Evolutionary conservation across 2,797 vertebrate species (phyloP).

Genomic region (Gallinago nigripennis): DNA sequence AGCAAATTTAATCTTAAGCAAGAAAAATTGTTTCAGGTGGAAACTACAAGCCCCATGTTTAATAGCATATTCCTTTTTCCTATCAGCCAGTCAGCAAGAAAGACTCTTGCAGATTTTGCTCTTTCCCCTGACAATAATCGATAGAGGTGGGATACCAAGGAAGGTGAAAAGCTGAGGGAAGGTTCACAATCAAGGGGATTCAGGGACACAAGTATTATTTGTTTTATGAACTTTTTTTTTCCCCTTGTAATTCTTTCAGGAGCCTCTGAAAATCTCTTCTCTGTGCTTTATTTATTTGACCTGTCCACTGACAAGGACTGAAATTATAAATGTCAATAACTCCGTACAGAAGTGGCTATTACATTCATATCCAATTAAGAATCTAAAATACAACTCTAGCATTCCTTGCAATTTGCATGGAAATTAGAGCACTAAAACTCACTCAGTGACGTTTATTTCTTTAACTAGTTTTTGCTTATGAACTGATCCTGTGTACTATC

Average conservation of each 20-base stretch:
- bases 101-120: background rate
- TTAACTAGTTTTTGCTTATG: background rate
- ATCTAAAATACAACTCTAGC: background rate
- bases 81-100: background rate
- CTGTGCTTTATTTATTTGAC: background rate
- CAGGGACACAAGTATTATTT: background rate
- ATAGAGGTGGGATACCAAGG: background rate
- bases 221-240: fast-evolving
- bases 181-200: background rate
- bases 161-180: background rate
- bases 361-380: background rate
- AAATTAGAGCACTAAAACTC: background rate
- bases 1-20: background rate
- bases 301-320: background rate
- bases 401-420: background rate
- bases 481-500: background rate
- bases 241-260: background rate
- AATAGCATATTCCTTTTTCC: background rate
- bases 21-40: background rate
- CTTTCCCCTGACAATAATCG: background rate
- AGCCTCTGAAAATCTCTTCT: background rate
- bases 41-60: background rate
- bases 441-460: background rate
- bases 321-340: background rate
- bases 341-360: background rate